Conservation (phyloP, 92 coral and sea anemone genomes). For the Hydrozoanthus gracilis region DNA sequence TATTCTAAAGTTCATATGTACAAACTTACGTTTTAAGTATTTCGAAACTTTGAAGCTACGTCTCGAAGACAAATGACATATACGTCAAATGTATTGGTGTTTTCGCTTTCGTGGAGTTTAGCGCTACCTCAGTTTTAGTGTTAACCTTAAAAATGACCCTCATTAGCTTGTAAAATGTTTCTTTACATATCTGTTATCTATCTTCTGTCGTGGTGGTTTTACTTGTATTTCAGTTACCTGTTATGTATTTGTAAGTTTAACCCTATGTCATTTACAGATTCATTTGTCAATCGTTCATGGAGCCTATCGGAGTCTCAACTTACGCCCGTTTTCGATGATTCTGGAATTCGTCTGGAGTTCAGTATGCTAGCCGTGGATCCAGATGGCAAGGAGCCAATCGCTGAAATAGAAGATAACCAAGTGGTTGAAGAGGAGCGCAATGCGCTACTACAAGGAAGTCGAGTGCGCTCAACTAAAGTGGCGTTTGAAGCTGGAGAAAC, state of each 20-base stretch:
- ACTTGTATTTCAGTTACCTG: not conserved
- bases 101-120: no score
- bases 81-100: no score
- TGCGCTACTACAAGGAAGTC: not conserved
- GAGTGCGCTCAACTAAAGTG: not conserved
- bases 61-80: no score
- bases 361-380: conserved; percentile 20
- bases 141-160: no score
- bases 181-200: no score
- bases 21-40: no score
- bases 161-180: no score
- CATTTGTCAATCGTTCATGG: not conserved
- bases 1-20: no score
- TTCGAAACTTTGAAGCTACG: no score
- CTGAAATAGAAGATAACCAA: not conserved
- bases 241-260: not conserved
- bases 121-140: no score
- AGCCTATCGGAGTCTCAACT: conserved; percentile 40
- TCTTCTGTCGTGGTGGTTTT: no score
- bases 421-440: not conserved
- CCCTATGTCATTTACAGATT: not conserved
- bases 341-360: conserved; percentile 85
- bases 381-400: not conserved
- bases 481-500: not conserved
- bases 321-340: conserved; percentile 74